These are phyloP conservation scores for Onychostoma macrolepis DNA, from an alignment of 2,113 vertebrate species.

Conservation along the genomic window DNA sequence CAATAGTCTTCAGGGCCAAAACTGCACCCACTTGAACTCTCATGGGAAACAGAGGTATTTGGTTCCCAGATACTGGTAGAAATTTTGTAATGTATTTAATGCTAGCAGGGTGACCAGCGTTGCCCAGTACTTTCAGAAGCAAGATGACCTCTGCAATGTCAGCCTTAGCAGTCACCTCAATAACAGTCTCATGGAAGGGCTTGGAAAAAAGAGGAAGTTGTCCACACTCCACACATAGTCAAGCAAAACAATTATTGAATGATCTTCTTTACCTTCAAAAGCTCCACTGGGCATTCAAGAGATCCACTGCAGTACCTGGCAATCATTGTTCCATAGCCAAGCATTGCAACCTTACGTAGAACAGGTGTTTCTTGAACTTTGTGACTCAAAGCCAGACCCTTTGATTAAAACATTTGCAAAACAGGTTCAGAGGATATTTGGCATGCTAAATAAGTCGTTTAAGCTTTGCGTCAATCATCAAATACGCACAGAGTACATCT, in stretches of 20 bases:
- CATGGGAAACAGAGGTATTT: constrained; percentile 66
- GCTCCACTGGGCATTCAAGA: constrained; percentile 65
- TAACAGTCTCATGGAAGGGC: constrained; percentile 78
- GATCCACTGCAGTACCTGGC: constrained; percentile 70
- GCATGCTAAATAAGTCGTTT: background rate
- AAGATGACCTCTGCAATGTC: constrained; percentile 75
- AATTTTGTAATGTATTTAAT: constrained; percentile 80
- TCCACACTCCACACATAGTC: background rate
- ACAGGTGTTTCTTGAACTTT: constrained; percentile 66
- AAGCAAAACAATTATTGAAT: background rate
- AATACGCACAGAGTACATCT: constrained; percentile 69
- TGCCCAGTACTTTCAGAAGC: constrained; percentile 82
- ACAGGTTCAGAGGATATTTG: background rate
- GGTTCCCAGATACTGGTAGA: constrained; percentile 74
- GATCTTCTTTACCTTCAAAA: constrained; percentile 63
- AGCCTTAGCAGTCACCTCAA: constrained; percentile 73
- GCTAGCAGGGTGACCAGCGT: constrained; percentile 78
- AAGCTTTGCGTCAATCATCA: background rate
- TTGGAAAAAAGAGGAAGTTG: constrained; percentile 51
- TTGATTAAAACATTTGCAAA: background rate
- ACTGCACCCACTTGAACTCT: constrained; percentile 77
- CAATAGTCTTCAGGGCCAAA: constrained; percentile 80
- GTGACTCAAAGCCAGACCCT: constrained; percentile 72
- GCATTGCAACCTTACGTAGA: constrained; percentile 70
- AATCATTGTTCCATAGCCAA: constrained; percentile 79